Evolutionary conservation across 2,113 vertebrate species (phyloP), one percentile per base, ranked within the genome.

Genomic region (Labeo rohita): DNA sequence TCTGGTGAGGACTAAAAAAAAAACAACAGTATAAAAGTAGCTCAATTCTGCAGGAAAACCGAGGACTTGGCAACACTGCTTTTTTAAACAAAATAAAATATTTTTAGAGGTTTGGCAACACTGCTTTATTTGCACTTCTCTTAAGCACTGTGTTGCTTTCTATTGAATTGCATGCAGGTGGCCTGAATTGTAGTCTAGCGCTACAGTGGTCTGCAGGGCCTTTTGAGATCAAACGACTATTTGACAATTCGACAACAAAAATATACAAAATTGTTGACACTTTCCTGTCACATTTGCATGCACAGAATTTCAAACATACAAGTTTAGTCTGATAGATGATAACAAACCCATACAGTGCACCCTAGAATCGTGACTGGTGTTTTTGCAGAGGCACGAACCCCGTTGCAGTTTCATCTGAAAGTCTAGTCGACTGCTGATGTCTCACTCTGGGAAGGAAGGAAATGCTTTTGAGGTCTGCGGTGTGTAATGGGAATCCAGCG

Each of bases 401-500:
- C 9, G 21, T 49, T 10, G 6, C 76, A 2, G 18, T 59, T 39
- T 78, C 16, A 34, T 39, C 15, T 39, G 16, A 7, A 39, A 56
- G 15, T 78, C 50, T 78, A 54, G 8, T 56, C 8, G 15, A 56
- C 23, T 78, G 75, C 28, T 34, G 50, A 78, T 78, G 56, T 61
- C 56, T 61, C 18, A n/a, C 18, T 61, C 56, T 61, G 76, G 39
- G 18, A 45, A 73, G 18, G 68, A 72, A 72, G 68, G 68, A 72
- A 11, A n/a, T 16, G 21, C 18, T 72, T 72, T 18, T 11, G 39
- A 73, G 70, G 15, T 78, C 28, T 43, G 52, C 6, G 52, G 49
- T 36, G 23, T 52, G 54, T 61, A 80, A 80, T 47, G 39, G 56
- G 18, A 80, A 80, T 63, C 77, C 54, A 63, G 21, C 0, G 54